These are phyloP conservation scores for Squalus acanthias DNA, from an alignment of 2,797 vertebrate genomes.

Conservation along the genomic window DNA sequence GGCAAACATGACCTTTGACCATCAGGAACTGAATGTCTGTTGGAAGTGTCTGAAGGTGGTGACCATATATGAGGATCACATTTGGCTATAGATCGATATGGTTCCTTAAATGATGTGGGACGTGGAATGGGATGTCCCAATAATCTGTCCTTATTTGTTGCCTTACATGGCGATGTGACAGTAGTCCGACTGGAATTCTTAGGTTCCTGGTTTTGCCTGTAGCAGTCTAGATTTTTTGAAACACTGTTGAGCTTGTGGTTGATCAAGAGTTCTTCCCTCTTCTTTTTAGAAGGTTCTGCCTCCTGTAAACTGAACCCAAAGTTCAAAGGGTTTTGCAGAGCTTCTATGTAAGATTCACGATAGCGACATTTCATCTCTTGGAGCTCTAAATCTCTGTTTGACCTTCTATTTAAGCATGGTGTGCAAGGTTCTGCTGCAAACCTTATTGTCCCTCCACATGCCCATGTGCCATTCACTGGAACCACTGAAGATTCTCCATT, in stretches of 20 bases:
- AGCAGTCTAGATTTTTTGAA: slow-evolving; percentile 43
- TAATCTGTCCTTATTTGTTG: slow-evolving; percentile 36
- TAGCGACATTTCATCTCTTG: slow-evolving; percentile 62
- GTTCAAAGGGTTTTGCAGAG: slow-evolving; percentile 61
- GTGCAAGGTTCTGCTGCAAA: slow-evolving; percentile 67
- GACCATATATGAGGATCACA: slow-evolving; percentile 37
- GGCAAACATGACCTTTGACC: slow-evolving; percentile 55
- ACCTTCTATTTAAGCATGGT: slow-evolving; percentile 60
- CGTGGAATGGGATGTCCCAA: not conserved
- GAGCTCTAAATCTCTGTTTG: slow-evolving; percentile 50
- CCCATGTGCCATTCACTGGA: slow-evolving; percentile 41
- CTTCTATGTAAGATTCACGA: slow-evolving; percentile 66
- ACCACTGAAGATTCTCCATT: slow-evolving; percentile 36
- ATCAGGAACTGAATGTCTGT: slow-evolving; percentile 55
- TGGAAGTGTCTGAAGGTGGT: slow-evolving; percentile 45
- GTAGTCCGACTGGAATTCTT: not conserved
- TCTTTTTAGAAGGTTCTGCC: slow-evolving; percentile 36
- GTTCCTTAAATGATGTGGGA: not conserved
- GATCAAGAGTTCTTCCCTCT: slow-evolving; percentile 42
- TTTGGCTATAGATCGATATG: not conserved
- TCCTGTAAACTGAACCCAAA: slow-evolving; percentile 47
- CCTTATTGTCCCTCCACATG: slow-evolving; percentile 47
- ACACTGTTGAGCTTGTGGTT: slow-evolving; percentile 43
- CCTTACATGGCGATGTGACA: slow-evolving; percentile 43
- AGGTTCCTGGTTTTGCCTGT: not conserved